Evolutionary conservation across 1,140 invertebrate species (phyloP), one percentile per base, ranked within the genome.

Genomic region (Eumeta japonica): DNA sequence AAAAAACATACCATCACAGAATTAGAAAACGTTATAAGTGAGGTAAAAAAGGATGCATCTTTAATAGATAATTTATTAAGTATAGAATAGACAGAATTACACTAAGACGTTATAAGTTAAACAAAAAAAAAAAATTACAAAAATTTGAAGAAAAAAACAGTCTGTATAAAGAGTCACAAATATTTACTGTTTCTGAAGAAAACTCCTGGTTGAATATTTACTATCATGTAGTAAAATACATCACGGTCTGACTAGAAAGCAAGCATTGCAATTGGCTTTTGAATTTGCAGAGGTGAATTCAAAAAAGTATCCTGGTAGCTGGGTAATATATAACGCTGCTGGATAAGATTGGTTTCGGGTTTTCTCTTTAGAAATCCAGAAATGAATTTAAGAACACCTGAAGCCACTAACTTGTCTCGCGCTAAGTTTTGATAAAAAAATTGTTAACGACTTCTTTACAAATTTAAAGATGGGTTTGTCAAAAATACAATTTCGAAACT

Each of bases 331-430:
- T 12, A 30, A n/a, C n/a, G n/a, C 17, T 16, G 41, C 28, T 11
- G 32, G 20, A 5, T 14, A 19, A 41, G 38, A 45, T 18, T 42
- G 42, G 42, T 12, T 30, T 12, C 10, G 13, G n/a, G n/a, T n/a
- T n/a, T n/a, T n/a, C 5, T 7, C 5, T 7, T 4, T 13, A 30
- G 28, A 30, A 5, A 30, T 12, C 5, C 10, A 30, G 28, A 30
- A 7, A n/a, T 30, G 28, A 12, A 4, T 30, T 5, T 30, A 12
- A 30, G 28, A 30, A n/a, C n/a, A n/a, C n/a, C n/a, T n/a, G n/a
- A n/a, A n/a, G n/a, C n/a, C n/a, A n/a, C n/a, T n/a, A n/a, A n/a
- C n/a, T n/a, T n/a, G n/a, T n/a, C n/a, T n/a, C n/a, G n/a, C n/a
- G n/a, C n/a, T n/a, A n/a, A n/a, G n/a, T n/a, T n/a, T n/a, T n/a